Percentiles rank a stretch among this genome's conserved stretches.
These are phyloP conservation scores for Kryptopterus vitreolus DNA, from an alignment of 2,797 vertebrate genomes.

Conservation along the genomic window DNA sequence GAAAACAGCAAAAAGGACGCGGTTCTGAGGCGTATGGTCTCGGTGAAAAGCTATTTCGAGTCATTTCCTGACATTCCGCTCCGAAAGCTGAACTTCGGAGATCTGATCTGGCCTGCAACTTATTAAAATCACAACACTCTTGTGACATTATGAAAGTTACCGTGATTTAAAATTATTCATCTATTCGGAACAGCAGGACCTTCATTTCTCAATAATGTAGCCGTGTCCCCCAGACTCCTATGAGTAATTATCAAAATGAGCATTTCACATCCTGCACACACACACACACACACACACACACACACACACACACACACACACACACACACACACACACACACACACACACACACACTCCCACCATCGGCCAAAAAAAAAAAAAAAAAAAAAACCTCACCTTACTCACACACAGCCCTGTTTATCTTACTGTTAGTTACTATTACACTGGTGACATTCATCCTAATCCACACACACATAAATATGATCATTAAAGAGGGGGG, in stretches of 20 bases:
- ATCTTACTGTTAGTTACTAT: slow-evolving; percentile 19
- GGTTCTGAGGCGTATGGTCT: not conserved
- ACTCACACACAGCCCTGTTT: too few species aligned
- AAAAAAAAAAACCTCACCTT: too few species aligned
- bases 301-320: too few species aligned
- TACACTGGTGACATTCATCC: not conserved
- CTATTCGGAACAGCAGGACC: slow-evolving; percentile 20
- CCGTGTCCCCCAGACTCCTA: not conserved
- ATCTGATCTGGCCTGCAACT: not conserved
- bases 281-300: not conserved
- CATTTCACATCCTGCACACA: not conserved
- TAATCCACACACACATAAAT: not conserved
- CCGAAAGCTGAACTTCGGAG: not conserved
- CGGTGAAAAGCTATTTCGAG: not conserved
- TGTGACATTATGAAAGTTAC: not conserved
- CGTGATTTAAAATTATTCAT: slow-evolving; percentile 34
- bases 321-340: too few species aligned
- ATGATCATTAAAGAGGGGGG: too few species aligned
- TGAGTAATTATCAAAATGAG: slow-evolving; percentile 17
- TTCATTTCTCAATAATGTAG: slow-evolving; percentile 15
- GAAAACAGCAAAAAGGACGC: too few species aligned
- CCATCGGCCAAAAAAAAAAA: too few species aligned
- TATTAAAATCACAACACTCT: not conserved
- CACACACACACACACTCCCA: too few species aligned
- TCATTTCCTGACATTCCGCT: not conserved